Evolutionary conservation across 2,888 invertebrate species (phyloP).

Genomic region (Bombyx huttoni): DNA sequence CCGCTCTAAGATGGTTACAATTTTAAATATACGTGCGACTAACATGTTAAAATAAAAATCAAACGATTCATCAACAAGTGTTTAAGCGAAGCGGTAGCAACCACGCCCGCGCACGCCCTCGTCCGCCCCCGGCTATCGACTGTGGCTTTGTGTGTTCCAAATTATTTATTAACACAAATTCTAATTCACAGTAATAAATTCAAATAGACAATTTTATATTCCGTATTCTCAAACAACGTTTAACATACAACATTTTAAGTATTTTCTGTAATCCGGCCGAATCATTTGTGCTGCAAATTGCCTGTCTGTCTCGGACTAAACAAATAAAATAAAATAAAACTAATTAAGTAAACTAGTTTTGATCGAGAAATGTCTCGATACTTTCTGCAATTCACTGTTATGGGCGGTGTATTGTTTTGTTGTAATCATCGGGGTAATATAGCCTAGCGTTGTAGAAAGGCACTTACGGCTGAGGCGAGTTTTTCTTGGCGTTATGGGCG

Average conservation of each 20-base stretch:
- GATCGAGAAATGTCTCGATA: not conserved
- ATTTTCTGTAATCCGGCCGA: no score
- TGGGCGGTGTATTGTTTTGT: slow-evolving; percentile 10
- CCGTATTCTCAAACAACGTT: no score
- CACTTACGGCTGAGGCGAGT: slow-evolving; percentile 59
- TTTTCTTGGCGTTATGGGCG: slow-evolving; percentile 63
- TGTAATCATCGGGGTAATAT: slow-evolving; percentile 27
- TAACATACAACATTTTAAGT: no score
- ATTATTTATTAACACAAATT: not conserved
- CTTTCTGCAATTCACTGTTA: slow-evolving; percentile 1
- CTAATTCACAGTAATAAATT: not conserved
- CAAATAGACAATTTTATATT: no score
- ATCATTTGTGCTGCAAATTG: not conserved
- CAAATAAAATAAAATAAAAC: no score
- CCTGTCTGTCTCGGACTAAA: not conserved
- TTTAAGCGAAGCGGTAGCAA: slow-evolving; percentile 20
- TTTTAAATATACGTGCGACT: no score
- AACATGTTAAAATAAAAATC: slow-evolving; percentile 1
- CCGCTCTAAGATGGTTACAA: no score
- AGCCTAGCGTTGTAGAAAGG: slow-evolving; percentile 53
- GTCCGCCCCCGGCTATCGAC: slow-evolving; percentile 22
- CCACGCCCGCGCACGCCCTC: slow-evolving; percentile 46
- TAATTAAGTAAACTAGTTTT: not conserved
- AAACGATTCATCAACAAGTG: slow-evolving; percentile 34
- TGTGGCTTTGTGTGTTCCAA: not conserved